Evolutionary conservation across 2,797 vertebrate species (phyloP), one percentile per base, ranked within the genome.

Genomic region (Morelia viridis): DNA sequence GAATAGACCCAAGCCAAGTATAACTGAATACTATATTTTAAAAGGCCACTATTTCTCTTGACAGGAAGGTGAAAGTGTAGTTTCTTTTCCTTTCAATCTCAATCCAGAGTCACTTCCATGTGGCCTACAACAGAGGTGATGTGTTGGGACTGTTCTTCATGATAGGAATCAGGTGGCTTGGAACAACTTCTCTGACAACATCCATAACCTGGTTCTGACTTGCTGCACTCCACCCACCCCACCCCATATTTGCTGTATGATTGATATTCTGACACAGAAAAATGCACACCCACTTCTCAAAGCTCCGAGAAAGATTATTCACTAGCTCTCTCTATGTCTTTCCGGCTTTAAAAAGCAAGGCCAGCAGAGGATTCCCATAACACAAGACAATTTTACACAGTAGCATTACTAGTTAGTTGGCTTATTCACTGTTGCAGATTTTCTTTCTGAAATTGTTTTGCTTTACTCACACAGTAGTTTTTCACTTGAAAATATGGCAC

Each of bases 311-410:
- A 86, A 35, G 80, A n/a, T 41, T 58, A 24, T 24, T 84, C 89
- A 50, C 12, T 50, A 53, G 17, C 22, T 50, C 24, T 26, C 22
- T 83, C 1, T 56, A 64, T 87, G 46, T 35, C 68, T 68, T 90
- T 92, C 88, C 50, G 35, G 8, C 26, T 90, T 28, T 91, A 93
- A 90, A 91, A 60, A 90, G 35, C 13, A 87, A 68, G 26, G 12
- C 22, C 53, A 22, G 56, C 24, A n/a, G 31, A 58, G 35, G 6
- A 89, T n/a, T 87, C 4, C 12, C 35, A 53, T 46, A 58, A 83
- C 35, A 41, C 6, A 24, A 22, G 35, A 26, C 0, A 62, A 31
- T 76, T 12, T 57, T 92, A 19, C 41, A 76, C 22, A 87, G 24
- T n/a, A 62, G 24, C 61, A 10, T 60, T 76, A 28, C 10, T 87